Base-by-base conservation (phyloP, 2,797 vertebrate genomes). In the Glyptemys insculpta region DNA sequence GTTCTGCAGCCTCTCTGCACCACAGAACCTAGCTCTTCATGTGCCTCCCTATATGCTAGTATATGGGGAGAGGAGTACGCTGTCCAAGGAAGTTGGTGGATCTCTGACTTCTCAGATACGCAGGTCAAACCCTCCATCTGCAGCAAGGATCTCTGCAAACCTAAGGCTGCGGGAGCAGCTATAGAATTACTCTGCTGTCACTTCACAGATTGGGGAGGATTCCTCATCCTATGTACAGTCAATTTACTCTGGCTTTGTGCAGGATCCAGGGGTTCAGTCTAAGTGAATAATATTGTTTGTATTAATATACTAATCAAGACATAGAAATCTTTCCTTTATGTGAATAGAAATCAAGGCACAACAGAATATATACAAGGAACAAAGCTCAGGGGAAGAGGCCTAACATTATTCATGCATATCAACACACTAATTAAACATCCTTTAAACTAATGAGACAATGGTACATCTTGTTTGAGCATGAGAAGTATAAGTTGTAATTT, bases 51-150 rank as follows among this genome's bases (percentile, higher is more conserved):
- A 34, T 34, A 19, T 49, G 29, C 50, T n/a, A 52, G n/a, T 25
- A 81, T 53, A 37, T 81, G 81, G 29, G 49, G 12, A 76, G 41
- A 79, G 31, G 49, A 80, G n/a, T 0, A 0, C 41, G 44, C n/a
- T 29, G 56, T 3, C 19, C 11, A 74, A 52, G 29, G 74, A 80
- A n/a, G 4, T 86, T 11, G 11, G 15, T 0, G 1, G 29, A 34
- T 52, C 65, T 44, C 12, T 1, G 18, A 34, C 8, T 54, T 72
- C 12, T 50, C 25, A 93, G 50, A 50, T 2, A 44, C 5, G 44
- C 12, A 81, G n/a, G 23, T 49, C 0, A 0, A 92, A 85, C 72
- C 6, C 37, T 86, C 3, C n/a, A 68, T 0, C 47, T 82, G 81
- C 49, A 85, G 41, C 16, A 0, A 0, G 68, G 74, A 80, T 78